Base-by-base conservation (phyloP, 2,797 vertebrate genomes). In the Onychomys arenicola region DNA sequence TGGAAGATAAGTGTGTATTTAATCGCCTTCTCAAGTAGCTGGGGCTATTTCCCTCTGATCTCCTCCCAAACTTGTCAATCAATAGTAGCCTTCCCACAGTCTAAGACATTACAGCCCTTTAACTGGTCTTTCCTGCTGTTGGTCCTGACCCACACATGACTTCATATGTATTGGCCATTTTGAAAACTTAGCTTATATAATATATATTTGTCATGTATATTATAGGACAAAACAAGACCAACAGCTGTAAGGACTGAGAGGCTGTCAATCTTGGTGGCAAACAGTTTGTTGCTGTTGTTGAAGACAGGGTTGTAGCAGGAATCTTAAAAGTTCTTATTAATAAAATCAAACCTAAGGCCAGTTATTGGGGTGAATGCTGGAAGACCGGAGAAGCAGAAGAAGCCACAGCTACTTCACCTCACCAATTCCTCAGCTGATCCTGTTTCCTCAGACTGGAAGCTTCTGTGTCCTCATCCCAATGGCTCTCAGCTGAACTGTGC, bases 31-130 rank as follows among this genome's bases (percentile, higher is more conserved):
- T 61, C 84, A 90, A 37, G 84, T 65, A 92, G 69, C 21, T 80
- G 69, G 65, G 76, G 67, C 61, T 85, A 67, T 61, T 95, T 73
- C 96, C 93, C 67, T 92, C 87, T 93, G 82, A 92, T 83, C 91
- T 55, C 92, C 21, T 37, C 71, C 34, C 37, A 55, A 89, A 85
- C 34, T 92, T 80, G 91, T 61, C 43, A 81, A 77, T 43, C 37
- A 96, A 81, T 59, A 71, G 49, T 16, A 84, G 67, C 46, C 6
- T 40, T 93, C 89, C 88, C 34, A 73, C 8, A 89, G 13, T 76
- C n/a, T 40, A 19, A 59, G 85, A 83, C 34, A 83, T n/a, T 91
- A 92, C 89, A 93, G 85, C 57, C 65, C 40, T 52, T 52, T 52
- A 34, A 75, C 17, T 75, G 55, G 67, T 65, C 17, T 94, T 32